These are phyloP conservation scores for Pseudorhombus dupliciocellatus DNA, from an alignment of 2,113 vertebrate species.

Conservation along the genomic window DNA sequence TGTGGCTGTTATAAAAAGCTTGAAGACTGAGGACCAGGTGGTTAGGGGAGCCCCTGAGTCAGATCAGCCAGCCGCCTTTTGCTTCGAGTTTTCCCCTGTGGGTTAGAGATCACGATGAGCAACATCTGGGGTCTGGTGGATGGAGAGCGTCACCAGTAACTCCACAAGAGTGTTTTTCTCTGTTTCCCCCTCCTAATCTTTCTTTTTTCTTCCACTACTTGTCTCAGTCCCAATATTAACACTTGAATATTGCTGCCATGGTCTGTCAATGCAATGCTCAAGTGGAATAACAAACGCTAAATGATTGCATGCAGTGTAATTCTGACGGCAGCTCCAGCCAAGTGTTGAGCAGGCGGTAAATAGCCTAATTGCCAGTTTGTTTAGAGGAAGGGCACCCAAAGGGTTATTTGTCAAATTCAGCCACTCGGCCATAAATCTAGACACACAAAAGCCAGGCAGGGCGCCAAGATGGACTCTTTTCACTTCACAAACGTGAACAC, in stretches of 20 bases:
- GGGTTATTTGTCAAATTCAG: slow-evolving; percentile 73
- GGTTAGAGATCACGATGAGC: slow-evolving; percentile 50
- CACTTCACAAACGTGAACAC: slow-evolving; percentile 61
- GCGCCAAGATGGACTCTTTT: slow-evolving; percentile 60
- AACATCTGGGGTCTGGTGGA: slow-evolving; percentile 67
- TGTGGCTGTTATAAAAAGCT: slow-evolving; percentile 51
- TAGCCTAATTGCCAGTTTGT: slow-evolving; percentile 68
- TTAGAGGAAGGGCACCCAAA: slow-evolving; percentile 62
- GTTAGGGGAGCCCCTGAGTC: slow-evolving; percentile 39
- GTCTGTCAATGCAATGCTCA: neutral
- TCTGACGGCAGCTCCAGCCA: slow-evolving; percentile 31
- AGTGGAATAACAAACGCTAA: slow-evolving; percentile 25
- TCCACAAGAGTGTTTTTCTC: neutral
- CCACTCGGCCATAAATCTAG: slow-evolving; percentile 65
- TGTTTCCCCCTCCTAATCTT: neutral
- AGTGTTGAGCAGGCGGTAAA: slow-evolving; percentile 54
- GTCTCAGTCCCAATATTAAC: neutral
- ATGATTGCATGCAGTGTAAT: slow-evolving; percentile 9
- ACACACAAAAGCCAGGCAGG: slow-evolving; percentile 67
- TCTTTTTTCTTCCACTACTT: slow-evolving; percentile 3
- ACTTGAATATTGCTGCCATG: neutral
- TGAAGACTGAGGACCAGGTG: slow-evolving; percentile 69
- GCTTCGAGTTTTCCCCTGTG: slow-evolving; percentile 64
- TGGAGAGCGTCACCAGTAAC: slow-evolving; percentile 13
- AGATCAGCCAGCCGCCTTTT: slow-evolving; percentile 46